Evolutionary conservation across 2,797 vertebrate species (phyloP).

Genomic region (Sebastes trivittatus): DNA sequence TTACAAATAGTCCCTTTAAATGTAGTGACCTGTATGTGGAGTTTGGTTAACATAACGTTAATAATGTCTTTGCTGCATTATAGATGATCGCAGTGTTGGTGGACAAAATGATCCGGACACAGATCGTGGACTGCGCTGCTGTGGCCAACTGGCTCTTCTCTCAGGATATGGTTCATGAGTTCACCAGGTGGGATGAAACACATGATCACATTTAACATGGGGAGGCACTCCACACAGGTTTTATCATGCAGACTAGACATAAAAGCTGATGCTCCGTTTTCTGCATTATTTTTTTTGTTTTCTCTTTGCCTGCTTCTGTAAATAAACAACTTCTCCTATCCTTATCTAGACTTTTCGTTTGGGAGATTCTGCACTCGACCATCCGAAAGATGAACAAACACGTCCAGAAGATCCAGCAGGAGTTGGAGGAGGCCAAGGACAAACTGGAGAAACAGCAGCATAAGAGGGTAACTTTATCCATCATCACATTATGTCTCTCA

Average conservation of each 20-base stretch:
- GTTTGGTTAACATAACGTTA: neutral
- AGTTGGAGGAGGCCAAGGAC: constrained; percentile 95
- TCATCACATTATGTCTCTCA: neutral
- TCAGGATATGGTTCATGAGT: constrained; percentile 94
- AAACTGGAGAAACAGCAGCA: constrained; percentile 95
- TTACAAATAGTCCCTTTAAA: neutral
- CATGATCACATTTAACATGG: neutral
- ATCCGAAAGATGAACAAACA: constrained; percentile 99
- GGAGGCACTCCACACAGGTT: neutral
- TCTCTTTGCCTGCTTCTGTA: neutral
- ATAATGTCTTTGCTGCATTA: neutral
- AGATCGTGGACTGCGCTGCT: constrained; percentile 97
- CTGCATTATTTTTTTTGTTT: no score
- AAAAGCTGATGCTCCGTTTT: neutral
- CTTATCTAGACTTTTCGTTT: constrained; percentile 88
- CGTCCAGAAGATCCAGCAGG: constrained; percentile 96
- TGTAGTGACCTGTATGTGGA: no score
- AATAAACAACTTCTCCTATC: neutral
- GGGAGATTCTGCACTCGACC: constrained; percentile 98
- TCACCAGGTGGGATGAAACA: constrained; percentile 86
- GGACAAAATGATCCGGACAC: constrained; percentile 97
- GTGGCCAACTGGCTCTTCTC: constrained; percentile 99
- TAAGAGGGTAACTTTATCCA: constrained; percentile 72
- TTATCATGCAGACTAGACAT: neutral
- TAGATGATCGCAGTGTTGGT: constrained; percentile 97